Conservation (phyloP, 2,797 vertebrate species). For the Austrolebias charrua region DNA sequence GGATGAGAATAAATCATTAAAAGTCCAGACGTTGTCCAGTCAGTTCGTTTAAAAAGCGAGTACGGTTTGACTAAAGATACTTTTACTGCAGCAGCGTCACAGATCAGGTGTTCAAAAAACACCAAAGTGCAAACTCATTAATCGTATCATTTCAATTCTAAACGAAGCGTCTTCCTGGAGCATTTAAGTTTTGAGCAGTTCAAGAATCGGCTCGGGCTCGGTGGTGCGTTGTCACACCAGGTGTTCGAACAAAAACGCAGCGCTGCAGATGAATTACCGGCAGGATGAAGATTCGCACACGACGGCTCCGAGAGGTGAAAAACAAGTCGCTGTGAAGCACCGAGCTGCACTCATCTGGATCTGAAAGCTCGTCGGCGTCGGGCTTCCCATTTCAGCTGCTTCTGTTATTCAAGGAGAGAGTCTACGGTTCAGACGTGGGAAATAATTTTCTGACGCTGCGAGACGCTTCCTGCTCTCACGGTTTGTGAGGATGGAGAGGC, state of each 20-base stretch:
- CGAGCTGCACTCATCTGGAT: constrained; percentile 35
- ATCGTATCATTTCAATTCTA: not conserved
- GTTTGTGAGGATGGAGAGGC: too few species aligned
- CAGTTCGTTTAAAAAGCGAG: too few species aligned
- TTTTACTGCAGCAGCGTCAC: constrained; percentile 5
- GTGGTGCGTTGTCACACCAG: constrained; percentile 46
- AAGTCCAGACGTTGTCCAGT: too few species aligned
- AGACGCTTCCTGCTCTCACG: constrained; percentile 31
- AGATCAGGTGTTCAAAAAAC: not conserved
- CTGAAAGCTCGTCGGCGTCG: constrained; percentile 37
- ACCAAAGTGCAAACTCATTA: not conserved
- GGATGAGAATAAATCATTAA: too few species aligned
- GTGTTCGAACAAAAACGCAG: constrained; percentile 61
- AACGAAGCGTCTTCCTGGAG: constrained; percentile 27
- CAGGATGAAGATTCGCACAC: constrained; percentile 22
- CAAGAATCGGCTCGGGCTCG: constrained; percentile 21
- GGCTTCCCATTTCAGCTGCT: constrained; percentile 32
- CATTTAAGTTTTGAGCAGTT: constrained; percentile 1
- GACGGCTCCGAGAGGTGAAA: constrained; percentile 22
- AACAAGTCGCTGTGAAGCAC: constrained; percentile 27
- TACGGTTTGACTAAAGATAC: too few species aligned
- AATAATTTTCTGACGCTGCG: not conserved
- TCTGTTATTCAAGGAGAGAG: constrained; percentile 28
- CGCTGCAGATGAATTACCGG: constrained; percentile 39
- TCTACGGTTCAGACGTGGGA: constrained; percentile 33